These are phyloP conservation scores for Panulirus ornatus DNA, from an alignment of 1,140 invertebrate species.

Conservation along the genomic window DNA sequence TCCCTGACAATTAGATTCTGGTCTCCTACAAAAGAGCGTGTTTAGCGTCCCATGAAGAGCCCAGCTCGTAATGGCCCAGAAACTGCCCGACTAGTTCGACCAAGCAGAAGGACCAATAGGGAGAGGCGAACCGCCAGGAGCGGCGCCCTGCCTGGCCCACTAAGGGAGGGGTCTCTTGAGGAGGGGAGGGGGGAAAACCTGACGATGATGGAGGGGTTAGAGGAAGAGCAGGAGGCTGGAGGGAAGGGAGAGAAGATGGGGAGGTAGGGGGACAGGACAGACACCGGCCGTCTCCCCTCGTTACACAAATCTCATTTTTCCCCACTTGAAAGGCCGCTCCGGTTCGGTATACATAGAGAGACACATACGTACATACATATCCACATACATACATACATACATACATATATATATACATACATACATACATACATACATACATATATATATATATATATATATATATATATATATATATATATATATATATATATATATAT, in stretches of 20 bases:
- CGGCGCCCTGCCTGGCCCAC: too few relatives aligned
- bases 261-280: neutral
- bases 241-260: neutral
- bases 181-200: neutral
- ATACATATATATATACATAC: too few relatives aligned
- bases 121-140: constrained; percentile 10
- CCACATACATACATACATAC: too few relatives aligned
- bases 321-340: neutral
- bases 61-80: constrained; percentile 48
- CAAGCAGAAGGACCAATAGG: constrained; percentile 32
- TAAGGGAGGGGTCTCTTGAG: too few relatives aligned
- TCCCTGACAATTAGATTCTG: constrained; percentile 46
- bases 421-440: too few relatives aligned
- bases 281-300: neutral
- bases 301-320: constrained; percentile 2
- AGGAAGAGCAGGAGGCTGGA: neutral
- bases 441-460: too few relatives aligned
- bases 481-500: neutral
- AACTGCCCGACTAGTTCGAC: constrained; percentile 49
- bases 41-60: constrained; percentile 43
- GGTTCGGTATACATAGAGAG: neutral
- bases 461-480: neutral
- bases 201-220: neutral
- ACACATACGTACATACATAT: too few relatives aligned
- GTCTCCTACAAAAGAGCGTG: constrained; percentile 50